phyloP scores from a whole-genome alignment of 2,797 vertebrate species.

The Dicrostonyx torquatus region DNA sequence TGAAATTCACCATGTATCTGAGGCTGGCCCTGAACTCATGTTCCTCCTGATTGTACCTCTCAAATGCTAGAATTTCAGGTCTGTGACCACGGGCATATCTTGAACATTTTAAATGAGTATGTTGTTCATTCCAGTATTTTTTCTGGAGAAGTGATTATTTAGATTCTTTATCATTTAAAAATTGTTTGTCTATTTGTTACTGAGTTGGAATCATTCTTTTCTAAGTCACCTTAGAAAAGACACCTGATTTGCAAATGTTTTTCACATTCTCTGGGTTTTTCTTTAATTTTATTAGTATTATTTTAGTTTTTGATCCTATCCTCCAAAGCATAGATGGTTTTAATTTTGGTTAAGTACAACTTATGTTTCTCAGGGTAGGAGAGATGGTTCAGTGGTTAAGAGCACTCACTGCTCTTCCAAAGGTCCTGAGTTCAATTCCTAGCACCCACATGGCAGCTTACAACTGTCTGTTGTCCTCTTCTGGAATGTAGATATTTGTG shows the following conservation, averaged over 20 bases:
- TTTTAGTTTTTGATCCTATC: background rate
- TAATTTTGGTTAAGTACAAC: background rate
- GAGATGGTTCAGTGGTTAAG: no score
- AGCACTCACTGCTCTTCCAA: no score
- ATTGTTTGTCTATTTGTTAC: background rate
- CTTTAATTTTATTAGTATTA: background rate
- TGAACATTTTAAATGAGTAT: background rate
- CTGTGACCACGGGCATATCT: background rate
- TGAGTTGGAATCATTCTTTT: slow-evolving; percentile 10
- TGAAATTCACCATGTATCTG: background rate
- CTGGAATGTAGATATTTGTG: no score
- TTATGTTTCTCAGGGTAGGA: background rate
- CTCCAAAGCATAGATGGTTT: background rate
- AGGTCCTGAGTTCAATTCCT: no score
- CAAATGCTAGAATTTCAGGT: background rate
- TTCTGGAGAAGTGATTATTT: background rate
- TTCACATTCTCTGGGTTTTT: background rate
- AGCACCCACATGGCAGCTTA: no score
- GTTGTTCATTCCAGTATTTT: background rate
- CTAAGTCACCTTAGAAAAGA: background rate
- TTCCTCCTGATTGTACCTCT: background rate
- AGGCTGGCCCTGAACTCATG: background rate
- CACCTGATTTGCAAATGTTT: background rate
- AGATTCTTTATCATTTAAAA: slow-evolving; percentile 10
- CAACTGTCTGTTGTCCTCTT: no score